These are phyloP conservation scores for Dromius quadrimaculatus DNA, from an alignment of 2,888 invertebrate genomes.

Conservation along the genomic window DNA sequence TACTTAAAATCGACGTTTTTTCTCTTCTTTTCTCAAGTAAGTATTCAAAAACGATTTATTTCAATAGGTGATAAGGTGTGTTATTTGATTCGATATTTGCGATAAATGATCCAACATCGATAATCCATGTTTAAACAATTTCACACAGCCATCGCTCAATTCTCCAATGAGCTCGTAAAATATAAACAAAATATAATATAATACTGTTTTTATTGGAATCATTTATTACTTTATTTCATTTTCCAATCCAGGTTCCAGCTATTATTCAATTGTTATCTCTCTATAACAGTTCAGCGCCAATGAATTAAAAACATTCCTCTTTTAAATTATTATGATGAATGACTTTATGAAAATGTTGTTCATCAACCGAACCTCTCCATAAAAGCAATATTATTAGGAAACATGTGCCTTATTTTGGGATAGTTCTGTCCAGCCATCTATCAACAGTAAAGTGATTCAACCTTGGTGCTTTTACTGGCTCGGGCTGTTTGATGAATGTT, in stretches of 20 bases:
- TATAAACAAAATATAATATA: neutral
- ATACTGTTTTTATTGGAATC: neutral
- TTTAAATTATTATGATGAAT: no score
- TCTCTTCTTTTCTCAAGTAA: no score
- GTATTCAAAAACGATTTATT: no score
- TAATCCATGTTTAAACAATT: no score
- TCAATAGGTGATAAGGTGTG: no score
- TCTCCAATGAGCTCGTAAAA: no score
- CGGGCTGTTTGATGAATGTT: conserved; percentile 27
- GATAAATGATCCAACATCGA: no score
- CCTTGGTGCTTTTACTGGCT: no score
- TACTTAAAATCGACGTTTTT: no score
- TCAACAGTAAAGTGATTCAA: neutral
- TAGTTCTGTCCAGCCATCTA: neutral
- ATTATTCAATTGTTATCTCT: conserved; percentile 29
- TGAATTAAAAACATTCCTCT: conserved; percentile 14
- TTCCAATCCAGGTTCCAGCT: conserved; percentile 6
- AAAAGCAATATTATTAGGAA: conserved; percentile 17
- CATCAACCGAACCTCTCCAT: conserved; percentile 8
- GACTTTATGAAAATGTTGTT: conserved; percentile 11
- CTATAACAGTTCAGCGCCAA: conserved; percentile 3
- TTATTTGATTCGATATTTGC: no score
- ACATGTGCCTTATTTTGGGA: conserved; percentile 12
- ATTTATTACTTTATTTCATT: conserved; percentile 10
- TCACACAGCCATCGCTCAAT: no score